Conservation (phyloP, 2,113 vertebrate genomes). For the Falco punctatus region DNA sequence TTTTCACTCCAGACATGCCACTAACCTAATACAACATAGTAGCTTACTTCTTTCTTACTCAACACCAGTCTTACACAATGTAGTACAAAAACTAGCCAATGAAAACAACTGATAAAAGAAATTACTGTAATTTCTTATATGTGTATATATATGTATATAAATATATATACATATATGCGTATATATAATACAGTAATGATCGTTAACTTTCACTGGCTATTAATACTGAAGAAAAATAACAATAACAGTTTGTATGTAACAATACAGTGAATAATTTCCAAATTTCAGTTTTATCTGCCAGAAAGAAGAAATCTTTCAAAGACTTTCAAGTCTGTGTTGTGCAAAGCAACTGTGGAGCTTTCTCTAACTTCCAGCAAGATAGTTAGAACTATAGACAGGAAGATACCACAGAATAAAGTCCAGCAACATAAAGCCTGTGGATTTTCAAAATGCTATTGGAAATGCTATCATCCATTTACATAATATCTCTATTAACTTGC, state of each 20-base stretch:
- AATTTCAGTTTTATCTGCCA: background rate
- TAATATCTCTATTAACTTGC: background rate
- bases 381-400: background rate
- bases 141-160: too few species aligned
- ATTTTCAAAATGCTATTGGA: background rate
- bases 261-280: background rate
- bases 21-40: background rate
- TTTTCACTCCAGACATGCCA: background rate
- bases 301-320: background rate
- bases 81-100: background rate
- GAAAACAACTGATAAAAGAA: background rate
- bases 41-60: background rate
- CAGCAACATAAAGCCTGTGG: background rate
- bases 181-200: background rate
- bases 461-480: background rate
- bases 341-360: background rate
- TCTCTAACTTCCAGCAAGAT: background rate
- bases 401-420: background rate
- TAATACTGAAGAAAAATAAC: background rate
- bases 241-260: background rate
- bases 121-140: background rate
- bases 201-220: background rate
- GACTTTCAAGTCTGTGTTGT: background rate
- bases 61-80: background rate
- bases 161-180: too few species aligned